Conservation (phyloP, 2,113 vertebrate species). For the Picathartes gymnocephalus region DNA sequence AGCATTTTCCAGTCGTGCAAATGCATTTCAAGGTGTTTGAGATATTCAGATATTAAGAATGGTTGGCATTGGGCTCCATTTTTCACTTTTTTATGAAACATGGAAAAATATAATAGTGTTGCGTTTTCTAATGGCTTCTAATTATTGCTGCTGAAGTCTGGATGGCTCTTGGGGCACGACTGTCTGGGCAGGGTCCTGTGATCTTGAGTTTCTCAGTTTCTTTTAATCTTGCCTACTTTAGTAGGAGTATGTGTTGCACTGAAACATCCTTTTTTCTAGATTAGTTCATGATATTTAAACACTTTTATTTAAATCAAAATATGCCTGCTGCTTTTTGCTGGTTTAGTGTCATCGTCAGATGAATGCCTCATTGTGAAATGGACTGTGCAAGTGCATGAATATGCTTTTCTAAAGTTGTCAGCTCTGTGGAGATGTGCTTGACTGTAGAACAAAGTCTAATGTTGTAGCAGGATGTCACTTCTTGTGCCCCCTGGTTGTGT, state of each 20-base stretch:
- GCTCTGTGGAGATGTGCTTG: neutral
- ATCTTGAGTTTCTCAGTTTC: neutral
- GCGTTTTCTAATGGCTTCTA: neutral
- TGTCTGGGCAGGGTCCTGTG: neutral
- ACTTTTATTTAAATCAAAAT: neutral
- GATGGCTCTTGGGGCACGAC: neutral
- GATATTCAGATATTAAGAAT: neutral
- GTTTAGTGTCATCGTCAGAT: neutral
- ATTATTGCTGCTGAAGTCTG: neutral
- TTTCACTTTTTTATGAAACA: neutral
- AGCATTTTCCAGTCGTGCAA: neutral
- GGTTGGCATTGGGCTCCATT: neutral
- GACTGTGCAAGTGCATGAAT: neutral
- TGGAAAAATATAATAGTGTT: neutral
- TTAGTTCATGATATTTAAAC: neutral
- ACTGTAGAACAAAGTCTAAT: neutral
- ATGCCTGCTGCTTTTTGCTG: neutral
- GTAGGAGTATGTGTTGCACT: neutral
- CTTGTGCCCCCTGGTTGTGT: rapidly evolving
- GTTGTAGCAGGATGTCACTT: neutral
- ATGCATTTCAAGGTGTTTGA: neutral
- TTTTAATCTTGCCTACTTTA: neutral
- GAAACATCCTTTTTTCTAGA: neutral
- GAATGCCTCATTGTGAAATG: neutral
- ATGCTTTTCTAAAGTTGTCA: neutral